Percentiles rank a stretch among this genome's conserved stretches.
These are phyloP conservation scores for Bubo blakistoni DNA, from an alignment of 2,113 vertebrate species.

Conservation along the genomic window DNA sequence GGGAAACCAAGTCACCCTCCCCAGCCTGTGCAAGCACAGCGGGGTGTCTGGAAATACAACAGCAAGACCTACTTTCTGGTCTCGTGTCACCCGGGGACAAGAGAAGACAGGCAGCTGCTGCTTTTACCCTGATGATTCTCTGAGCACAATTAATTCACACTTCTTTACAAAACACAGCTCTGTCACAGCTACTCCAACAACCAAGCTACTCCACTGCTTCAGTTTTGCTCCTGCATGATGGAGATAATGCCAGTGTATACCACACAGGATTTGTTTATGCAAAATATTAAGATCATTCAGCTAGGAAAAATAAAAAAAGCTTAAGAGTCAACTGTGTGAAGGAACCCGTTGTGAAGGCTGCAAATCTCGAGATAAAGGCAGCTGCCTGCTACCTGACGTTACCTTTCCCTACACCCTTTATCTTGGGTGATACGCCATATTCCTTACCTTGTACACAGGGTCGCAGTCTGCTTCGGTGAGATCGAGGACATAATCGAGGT, in stretches of 20 bases:
- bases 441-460: conserved; percentile 75
- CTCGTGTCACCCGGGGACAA: not conserved
- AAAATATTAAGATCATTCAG: not conserved
- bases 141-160: not conserved
- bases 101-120: not conserved
- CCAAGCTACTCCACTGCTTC: not conserved
- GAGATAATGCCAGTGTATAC: not conserved
- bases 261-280: not conserved
- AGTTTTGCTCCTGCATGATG: not conserved
- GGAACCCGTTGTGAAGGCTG: not conserved
- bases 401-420: not conserved
- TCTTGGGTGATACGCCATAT: fast-evolving
- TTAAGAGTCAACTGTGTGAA: not conserved
- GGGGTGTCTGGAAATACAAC: not conserved
- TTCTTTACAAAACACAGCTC: not conserved
- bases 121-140: not conserved
- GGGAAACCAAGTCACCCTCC: not conserved
- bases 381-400: not conserved
- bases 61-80: not conserved
- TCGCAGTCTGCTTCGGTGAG: conserved; percentile 76
- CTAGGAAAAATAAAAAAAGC: not conserved
- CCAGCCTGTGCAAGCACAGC: fast-evolving
- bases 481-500: conserved; percentile 74
- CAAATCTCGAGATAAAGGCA: not conserved
- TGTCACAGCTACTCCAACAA: not conserved